A percentile compares a stretch with the other conserved stretches of the same genome.
These are phyloP conservation scores for Sympetrum striolatum DNA, from an alignment of 2,888 invertebrate genomes.

Conservation along the genomic window DNA sequence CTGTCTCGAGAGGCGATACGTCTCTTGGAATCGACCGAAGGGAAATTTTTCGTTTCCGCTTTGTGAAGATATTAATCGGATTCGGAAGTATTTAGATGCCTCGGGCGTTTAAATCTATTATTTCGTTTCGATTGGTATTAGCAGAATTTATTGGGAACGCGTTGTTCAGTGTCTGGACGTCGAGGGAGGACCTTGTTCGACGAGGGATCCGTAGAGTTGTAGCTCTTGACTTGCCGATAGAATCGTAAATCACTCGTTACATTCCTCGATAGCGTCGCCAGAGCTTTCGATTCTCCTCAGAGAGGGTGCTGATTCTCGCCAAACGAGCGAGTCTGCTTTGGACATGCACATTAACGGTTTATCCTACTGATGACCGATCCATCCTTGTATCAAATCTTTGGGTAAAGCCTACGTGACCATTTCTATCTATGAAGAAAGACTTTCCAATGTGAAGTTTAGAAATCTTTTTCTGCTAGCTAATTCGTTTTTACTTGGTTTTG, in stretches of 20 bases:
- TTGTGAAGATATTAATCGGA: too few relatives aligned
- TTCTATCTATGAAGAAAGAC: too few relatives aligned
- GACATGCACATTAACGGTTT: neutral
- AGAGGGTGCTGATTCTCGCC: neutral
- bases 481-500: too few relatives aligned
- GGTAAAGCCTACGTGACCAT: neutral
- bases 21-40: too few relatives aligned
- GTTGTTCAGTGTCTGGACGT: neutral
- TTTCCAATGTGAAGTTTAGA: too few relatives aligned
- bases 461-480: too few relatives aligned
- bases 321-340: neutral
- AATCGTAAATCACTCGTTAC: neutral
- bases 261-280: neutral
- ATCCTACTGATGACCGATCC: neutral
- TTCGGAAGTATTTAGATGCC: neutral
- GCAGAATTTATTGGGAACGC: neutral
- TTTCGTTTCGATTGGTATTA: neutral
- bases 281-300: neutral
- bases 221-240: neutral
- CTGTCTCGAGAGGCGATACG: too few relatives aligned
- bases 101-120: neutral
- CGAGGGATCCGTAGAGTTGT: neutral
- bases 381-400: neutral
- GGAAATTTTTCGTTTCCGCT: too few relatives aligned
- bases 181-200: neutral